phyloP scores from a whole-genome alignment of 2,113 vertebrate species.

The Ceyx cyanopectus region DNA sequence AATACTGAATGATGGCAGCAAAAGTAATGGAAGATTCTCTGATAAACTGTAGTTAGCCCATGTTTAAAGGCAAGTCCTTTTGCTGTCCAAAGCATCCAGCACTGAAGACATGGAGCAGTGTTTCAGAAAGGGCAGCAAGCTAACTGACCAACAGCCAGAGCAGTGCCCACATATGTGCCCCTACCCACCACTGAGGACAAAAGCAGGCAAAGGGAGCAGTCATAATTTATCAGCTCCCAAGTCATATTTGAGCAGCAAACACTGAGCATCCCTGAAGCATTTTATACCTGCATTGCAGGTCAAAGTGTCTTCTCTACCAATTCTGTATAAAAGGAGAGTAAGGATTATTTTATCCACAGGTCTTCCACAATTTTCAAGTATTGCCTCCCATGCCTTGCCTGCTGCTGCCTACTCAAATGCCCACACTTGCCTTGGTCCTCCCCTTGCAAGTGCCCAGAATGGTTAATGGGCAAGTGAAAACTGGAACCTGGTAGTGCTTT shows the following conservation, averaged over 20 bases:
- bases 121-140: neutral
- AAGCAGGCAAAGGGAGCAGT: neutral
- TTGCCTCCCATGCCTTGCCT: neutral
- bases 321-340: neutral
- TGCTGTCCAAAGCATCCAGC: neutral
- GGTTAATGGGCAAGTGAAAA: neutral
- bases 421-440: neutral
- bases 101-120: neutral
- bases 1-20: neutral
- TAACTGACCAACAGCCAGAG: accelerated
- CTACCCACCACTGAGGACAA: neutral
- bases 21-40: neutral
- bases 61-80: neutral
- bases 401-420: neutral
- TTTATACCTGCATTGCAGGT: neutral
- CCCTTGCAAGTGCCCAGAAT: neutral
- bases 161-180: accelerated
- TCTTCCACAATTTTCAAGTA: neutral
- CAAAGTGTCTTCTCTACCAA: neutral
- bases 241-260: neutral
- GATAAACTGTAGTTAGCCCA: neutral
- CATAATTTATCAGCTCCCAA: neutral
- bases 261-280: neutral
- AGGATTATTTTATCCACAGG: neutral
- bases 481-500: neutral